Conservation (phyloP, 2,797 vertebrate species). For the Lacerta viridis region DNA sequence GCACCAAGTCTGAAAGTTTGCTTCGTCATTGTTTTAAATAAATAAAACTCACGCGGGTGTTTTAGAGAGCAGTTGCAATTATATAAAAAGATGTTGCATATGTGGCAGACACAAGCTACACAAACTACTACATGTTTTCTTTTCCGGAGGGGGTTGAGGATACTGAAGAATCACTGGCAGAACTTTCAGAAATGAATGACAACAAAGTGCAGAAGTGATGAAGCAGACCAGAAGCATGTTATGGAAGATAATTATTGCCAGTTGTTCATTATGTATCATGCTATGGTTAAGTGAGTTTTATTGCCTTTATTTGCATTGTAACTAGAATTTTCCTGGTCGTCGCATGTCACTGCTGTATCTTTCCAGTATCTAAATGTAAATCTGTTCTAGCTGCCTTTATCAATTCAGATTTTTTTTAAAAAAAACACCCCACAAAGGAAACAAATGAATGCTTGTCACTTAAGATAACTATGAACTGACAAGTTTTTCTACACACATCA, state of each 20-base stretch:
- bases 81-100: slow-evolving; percentile 53
- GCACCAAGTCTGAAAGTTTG: slow-evolving; percentile 63
- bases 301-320: slow-evolving; percentile 60
- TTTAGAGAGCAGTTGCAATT: slow-evolving; percentile 47
- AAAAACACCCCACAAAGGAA: not conserved
- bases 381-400: slow-evolving; percentile 43
- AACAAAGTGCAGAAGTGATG: slow-evolving; percentile 50
- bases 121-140: slow-evolving; percentile 45
- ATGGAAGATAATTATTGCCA: slow-evolving; percentile 64
- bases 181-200: slow-evolving; percentile 52
- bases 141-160: slow-evolving; percentile 4
- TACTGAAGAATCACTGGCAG: slow-evolving; percentile 63
- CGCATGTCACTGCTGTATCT: slow-evolving; percentile 35
- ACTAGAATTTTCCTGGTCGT: slow-evolving; percentile 45
- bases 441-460: not conserved
- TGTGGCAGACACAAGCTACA: slow-evolving; percentile 54
- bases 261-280: slow-evolving; percentile 64
- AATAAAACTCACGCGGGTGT: slow-evolving; percentile 55
- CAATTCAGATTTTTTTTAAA: not conserved
- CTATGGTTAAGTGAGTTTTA: slow-evolving; percentile 67
- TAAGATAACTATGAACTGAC: slow-evolving; percentile 18
- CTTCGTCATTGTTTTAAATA: slow-evolving; percentile 39
- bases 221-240: slow-evolving; percentile 58
- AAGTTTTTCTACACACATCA: not conserved
- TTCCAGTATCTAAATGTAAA: slow-evolving; percentile 35